These are phyloP conservation scores for Molossus molossus DNA, from an alignment of 2,797 vertebrate genomes.

Conservation along the genomic window DNA sequence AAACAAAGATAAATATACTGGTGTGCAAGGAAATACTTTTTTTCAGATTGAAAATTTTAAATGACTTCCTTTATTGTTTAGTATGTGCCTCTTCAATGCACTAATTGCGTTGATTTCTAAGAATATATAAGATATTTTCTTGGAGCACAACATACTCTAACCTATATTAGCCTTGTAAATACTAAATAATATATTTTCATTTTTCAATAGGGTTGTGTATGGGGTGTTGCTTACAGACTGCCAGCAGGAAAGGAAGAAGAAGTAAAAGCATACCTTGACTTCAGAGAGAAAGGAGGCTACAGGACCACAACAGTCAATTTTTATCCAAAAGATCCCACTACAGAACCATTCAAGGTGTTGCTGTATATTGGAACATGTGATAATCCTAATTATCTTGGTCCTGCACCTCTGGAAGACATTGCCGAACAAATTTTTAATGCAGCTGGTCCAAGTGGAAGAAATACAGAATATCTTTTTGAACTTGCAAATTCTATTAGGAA, in stretches of 20 bases:
- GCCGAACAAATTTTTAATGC: slow-evolving; percentile 95
- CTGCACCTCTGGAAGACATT: slow-evolving; percentile 97
- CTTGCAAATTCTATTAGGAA: slow-evolving; percentile 95
- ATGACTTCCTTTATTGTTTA: slow-evolving; percentile 65
- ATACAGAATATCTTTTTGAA: slow-evolving; percentile 98
- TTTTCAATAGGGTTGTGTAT: slow-evolving; percentile 94
- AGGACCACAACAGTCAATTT: slow-evolving; percentile 94
- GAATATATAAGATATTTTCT: slow-evolving; percentile 30
- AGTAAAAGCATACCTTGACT: slow-evolving; percentile 97
- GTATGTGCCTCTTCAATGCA: not conserved
- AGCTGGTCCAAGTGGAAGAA: slow-evolving; percentile 95
- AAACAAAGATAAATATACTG: slow-evolving; percentile 49
- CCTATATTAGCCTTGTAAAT: slow-evolving; percentile 61
- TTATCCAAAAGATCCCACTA: slow-evolving; percentile 92
- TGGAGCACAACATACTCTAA: slow-evolving; percentile 49
- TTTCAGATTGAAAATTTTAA: slow-evolving; percentile 64
- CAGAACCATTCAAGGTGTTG: slow-evolving; percentile 91
- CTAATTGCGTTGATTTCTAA: slow-evolving; percentile 60
- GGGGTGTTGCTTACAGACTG: slow-evolving; percentile 97
- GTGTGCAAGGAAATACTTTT: slow-evolving; percentile 52
- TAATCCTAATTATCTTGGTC: slow-evolving; percentile 98
- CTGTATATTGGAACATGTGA: slow-evolving; percentile 97
- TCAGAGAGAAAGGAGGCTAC: slow-evolving; percentile 98
- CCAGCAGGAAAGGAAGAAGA: slow-evolving; percentile 95
- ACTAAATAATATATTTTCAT: slow-evolving; percentile 72